These are phyloP conservation scores for Drosophila varians DNA, from an alignment of 1,140 invertebrate genomes.

Conservation along the genomic window DNA sequence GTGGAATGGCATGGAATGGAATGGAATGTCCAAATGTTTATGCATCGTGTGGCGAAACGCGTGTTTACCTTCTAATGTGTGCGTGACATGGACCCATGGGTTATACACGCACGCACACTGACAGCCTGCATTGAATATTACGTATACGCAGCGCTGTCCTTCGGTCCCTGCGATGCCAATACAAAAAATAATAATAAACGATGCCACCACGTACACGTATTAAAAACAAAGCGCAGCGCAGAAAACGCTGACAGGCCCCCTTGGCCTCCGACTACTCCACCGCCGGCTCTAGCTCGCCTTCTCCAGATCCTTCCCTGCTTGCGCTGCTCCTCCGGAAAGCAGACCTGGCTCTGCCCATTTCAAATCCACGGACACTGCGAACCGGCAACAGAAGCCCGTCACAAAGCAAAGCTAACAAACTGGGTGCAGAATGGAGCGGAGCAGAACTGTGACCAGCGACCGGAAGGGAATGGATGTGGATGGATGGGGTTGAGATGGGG, in stretches of 20 bases:
- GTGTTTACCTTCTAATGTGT: constrained; percentile 78
- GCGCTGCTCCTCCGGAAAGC: not conserved
- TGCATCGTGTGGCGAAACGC: constrained; percentile 68
- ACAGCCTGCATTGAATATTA: constrained; percentile 46
- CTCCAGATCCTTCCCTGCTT: constrained; percentile 1
- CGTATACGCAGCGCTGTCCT: constrained; percentile 63
- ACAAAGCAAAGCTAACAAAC: constrained; percentile 78
- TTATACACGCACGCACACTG: constrained; percentile 24
- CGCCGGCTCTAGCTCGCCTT: constrained; percentile 4
- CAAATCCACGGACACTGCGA: constrained; percentile 6
- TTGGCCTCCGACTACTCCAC: constrained; percentile 41
- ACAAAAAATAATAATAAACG: constrained; percentile 73
- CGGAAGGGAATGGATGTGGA: constrained; percentile 34
- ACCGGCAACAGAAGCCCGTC: constrained; percentile 34
- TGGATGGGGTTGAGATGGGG: not conserved
- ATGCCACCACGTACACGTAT: constrained; percentile 77
- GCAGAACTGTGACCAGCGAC: constrained; percentile 49
- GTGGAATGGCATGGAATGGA: constrained; percentile 35
- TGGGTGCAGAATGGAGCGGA: constrained; percentile 14
- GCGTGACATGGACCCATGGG: constrained; percentile 73
- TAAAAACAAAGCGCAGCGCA: constrained; percentile 74
- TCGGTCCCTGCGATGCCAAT: constrained; percentile 13
- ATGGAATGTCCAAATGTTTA: constrained; percentile 74
- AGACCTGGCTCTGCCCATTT: not conserved
- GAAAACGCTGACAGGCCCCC: constrained; percentile 70